Base-by-base conservation (phyloP, 2,888 invertebrate species). In the Sinopyrophorus schimmeli region DNA sequence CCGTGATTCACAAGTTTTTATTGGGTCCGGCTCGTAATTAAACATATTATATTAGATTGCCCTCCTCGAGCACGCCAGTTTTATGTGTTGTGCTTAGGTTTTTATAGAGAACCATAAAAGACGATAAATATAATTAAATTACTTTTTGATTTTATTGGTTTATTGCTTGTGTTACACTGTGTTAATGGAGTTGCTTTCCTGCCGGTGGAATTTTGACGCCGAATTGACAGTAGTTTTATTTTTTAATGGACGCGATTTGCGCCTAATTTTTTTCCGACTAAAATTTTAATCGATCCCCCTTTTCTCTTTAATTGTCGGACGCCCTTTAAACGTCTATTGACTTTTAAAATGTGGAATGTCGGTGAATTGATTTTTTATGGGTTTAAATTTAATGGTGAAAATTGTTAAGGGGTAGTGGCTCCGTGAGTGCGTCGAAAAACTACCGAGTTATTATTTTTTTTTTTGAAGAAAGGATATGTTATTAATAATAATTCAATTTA, bases 71-170 rank as follows among this genome's bases (percentile, higher is more conserved):
- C n/a, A n/a, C n/a, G n/a, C 60, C 47, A 43, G 53, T 58, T 57
- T 59, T 62, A 59, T 57, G 53, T 42, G 47, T 47, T 44, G 52
- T 54, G 59, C 57, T 55, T 58, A 47, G 52, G 55, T 58, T 61
- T 64, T 66, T 64, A 64, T 64, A 61, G 63, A 51, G 53, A 54
- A 53, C 60, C 62, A 62, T 67, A 67, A 67, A 65, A 61, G 63
- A 62, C 61, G 67, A 66, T 67, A 67, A 68, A 67, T 67, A 66
- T 67, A 68, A 68, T 70, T 67, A 67, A 65, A 66, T 65, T 65
- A 68, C 64, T 67, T 66, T 66, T 63, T 62, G 64, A 65, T 63
- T 67, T 67, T 66, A 67, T 68, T 63, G 55, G 60, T 67, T 67
- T 67, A 68, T 68, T 64, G 60, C 61, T 58, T 55, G 54, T 51